These are phyloP conservation scores for Cebidichthys violaceus DNA, from an alignment of 2,113 vertebrate genomes.

Conservation along the genomic window DNA sequence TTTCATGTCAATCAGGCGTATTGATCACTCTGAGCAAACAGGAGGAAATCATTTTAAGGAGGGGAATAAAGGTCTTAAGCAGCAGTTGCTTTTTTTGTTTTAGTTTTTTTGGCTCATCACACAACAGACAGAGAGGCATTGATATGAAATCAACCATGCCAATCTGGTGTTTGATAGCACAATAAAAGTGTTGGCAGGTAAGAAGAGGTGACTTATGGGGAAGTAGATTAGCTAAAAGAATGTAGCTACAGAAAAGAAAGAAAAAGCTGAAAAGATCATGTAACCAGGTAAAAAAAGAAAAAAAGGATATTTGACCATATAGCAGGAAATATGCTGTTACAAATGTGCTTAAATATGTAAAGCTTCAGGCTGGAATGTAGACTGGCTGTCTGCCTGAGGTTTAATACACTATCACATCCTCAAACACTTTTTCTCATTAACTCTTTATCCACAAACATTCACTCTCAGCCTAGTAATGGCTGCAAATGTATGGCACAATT, in stretches of 20 bases:
- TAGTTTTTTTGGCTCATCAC: background rate
- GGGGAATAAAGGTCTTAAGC: background rate
- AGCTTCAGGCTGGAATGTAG: slow-evolving; percentile 53
- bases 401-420: slow-evolving; percentile 28
- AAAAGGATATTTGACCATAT: background rate
- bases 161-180: slow-evolving; percentile 1
- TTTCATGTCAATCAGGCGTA: slow-evolving; percentile 33
- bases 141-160: background rate
- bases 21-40: slow-evolving; percentile 28
- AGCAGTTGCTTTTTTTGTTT: background rate
- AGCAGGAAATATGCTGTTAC: background rate
- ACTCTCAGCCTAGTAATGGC: background rate
- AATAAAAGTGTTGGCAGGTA: background rate
- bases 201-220: background rate
- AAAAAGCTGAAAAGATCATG: background rate
- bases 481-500: background rate
- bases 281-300: too few relatives aligned
- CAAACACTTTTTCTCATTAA: background rate
- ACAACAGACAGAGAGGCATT: background rate
- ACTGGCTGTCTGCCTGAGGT: slow-evolving; percentile 33
- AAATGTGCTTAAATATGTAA: slow-evolving; percentile 3
- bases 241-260: background rate
- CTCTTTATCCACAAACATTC: background rate
- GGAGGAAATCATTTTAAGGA: slow-evolving; percentile 23
- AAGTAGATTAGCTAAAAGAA: background rate